phyloP scores from a whole-genome alignment of 2,797 vertebrate genomes.

The Pogoniulus pusillus region DNA sequence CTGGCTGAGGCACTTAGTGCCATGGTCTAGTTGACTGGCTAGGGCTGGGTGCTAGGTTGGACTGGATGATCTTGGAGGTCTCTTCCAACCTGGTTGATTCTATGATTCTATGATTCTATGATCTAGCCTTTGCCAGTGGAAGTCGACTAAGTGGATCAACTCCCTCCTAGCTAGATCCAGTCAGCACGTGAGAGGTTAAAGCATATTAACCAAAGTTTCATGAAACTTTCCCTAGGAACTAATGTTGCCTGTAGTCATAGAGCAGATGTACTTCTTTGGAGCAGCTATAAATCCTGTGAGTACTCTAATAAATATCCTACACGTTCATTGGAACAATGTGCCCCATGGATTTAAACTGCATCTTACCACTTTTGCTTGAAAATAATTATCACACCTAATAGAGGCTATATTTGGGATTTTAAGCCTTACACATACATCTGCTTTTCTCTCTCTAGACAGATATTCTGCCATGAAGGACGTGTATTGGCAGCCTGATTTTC shows the following conservation, averaged over 20 bases:
- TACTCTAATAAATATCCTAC: conserved; percentile 53
- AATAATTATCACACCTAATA: conserved; percentile 71
- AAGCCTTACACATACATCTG: conserved; percentile 35
- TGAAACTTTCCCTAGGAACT: conserved; percentile 35
- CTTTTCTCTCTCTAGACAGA: conserved; percentile 51
- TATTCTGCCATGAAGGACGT: conserved; percentile 54
- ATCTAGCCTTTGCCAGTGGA: background rate
- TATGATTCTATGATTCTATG: too few species aligned
- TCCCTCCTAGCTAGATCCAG: background rate
- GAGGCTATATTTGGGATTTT: conserved; percentile 59
- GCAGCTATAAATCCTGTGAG: conserved; percentile 60
- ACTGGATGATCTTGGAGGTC: too few species aligned
- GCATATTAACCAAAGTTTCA: background rate
- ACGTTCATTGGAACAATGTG: conserved; percentile 52
- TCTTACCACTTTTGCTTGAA: conserved; percentile 52
- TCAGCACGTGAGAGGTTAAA: conserved; percentile 51
- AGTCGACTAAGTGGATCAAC: background rate
- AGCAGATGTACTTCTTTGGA: conserved; percentile 53
- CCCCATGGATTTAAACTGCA: conserved; percentile 60
- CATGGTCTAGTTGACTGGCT: too few species aligned
- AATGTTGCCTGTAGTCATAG: conserved; percentile 55
- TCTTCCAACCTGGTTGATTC: too few species aligned
- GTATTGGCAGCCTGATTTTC: conserved; percentile 46
- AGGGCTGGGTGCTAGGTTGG: too few species aligned
- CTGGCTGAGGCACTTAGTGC: too few species aligned